phyloP scores from a whole-genome alignment of 2,113 vertebrate genomes.

The Cyprinus carpio region DNA sequence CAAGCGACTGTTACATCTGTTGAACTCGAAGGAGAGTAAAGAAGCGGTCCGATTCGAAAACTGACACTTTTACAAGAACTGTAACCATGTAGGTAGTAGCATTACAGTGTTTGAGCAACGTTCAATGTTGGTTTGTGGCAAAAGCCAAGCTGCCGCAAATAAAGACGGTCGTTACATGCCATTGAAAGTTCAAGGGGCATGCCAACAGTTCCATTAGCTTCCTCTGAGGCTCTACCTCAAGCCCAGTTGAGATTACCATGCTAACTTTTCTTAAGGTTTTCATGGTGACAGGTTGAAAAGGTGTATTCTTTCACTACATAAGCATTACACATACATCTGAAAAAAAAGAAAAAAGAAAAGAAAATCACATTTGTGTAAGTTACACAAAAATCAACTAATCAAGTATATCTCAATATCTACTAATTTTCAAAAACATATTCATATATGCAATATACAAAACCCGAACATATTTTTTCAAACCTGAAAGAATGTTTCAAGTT shows the following conservation, averaged over 20 bases:
- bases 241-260: slow-evolving; percentile 81
- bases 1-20: background rate
- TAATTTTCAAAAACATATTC: slow-evolving; percentile 81
- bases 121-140: slow-evolving; percentile 54
- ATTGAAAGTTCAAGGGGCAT: slow-evolving; percentile 38
- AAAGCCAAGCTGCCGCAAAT: slow-evolving; percentile 49
- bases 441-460: slow-evolving; percentile 92
- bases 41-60: background rate
- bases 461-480: slow-evolving; percentile 80
- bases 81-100: slow-evolving; percentile 43
- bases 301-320: slow-evolving; percentile 81
- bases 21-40: slow-evolving; percentile 13
- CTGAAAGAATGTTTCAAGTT: slow-evolving; percentile 90
- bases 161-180: slow-evolving; percentile 44
- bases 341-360: slow-evolving; percentile 69
- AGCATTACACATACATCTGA: slow-evolving; percentile 88
- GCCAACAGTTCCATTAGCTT: slow-evolving; percentile 62
- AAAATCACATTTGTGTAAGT: slow-evolving; percentile 92
- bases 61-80: slow-evolving; percentile 18
- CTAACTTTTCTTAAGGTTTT: slow-evolving; percentile 71
- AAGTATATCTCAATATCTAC: slow-evolving; percentile 88
- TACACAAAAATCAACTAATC: slow-evolving; percentile 84
- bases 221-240: slow-evolving; percentile 85
- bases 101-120: slow-evolving; percentile 49
- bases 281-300: slow-evolving; percentile 76